Evolutionary conservation across 2,113 vertebrate species (phyloP), one percentile per base, ranked within the genome.

Genomic region (Nibea albiflora): DNA sequence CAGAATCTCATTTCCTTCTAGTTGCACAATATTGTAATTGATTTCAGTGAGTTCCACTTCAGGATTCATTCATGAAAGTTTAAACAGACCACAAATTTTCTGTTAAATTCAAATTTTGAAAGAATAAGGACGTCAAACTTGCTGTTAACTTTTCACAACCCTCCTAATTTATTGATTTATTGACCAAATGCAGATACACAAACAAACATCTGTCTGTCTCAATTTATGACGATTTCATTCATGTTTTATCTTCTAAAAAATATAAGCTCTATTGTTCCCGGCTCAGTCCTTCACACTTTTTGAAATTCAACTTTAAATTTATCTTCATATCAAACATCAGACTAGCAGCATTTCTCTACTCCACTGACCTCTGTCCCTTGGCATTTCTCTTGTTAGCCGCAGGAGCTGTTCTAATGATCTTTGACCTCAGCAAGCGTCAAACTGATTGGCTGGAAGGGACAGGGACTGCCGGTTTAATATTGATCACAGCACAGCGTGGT

Each of bases 401-500:
- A 53, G 35, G 49, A 8, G 14, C 5, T 53, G 58, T 60, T 70
- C 53, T 35, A 17, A 35, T 78, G 75, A 82, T 57, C 78, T 80
- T 60, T 75, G 71, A 78, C 52, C 84, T 61, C 62, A 28, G 50
- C n/a, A 12, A 4, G 73, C 35, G 22, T 73, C 54, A 42, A n/a
- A 70, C 22, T 39, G 4, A 78, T 73, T 72, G 57, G 56, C 28
- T 52, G 31, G 64, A 76, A 73, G 31, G 14, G 74, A 53, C 49
- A 26, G 31, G 7, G 24, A 58, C 31, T 44, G 61, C 53, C 67
- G 44, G 50, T 52, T 57, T 28, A 26, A 63, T 62, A 66, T 76
- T 70, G 81, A 90, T 70, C 61, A n/a, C 31, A 57, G 56, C 17
- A 24, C 12, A 66, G 19, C 5, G 14, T 39, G 46, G 26, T 68